phyloP scores from a whole-genome alignment of 2,888 invertebrate species.

The Lamproptera curius region DNA sequence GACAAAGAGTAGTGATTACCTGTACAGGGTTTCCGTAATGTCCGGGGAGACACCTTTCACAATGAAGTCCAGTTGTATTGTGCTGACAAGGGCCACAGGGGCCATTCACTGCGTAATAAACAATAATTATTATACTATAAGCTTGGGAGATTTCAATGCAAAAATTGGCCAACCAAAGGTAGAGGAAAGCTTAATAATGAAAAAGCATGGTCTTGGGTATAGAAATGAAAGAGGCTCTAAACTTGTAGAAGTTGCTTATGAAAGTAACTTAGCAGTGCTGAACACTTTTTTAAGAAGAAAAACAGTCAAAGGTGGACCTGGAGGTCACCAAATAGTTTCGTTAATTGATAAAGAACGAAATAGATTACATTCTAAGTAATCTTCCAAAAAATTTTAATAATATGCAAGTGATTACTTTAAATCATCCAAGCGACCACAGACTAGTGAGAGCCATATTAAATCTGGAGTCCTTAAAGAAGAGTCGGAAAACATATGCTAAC shows the following conservation, averaged over 20 bases:
- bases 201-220: background rate
- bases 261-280: background rate
- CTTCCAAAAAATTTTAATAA: background rate
- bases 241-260: background rate
- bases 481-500: too few relatives aligned
- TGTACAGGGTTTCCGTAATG: constrained; percentile 93
- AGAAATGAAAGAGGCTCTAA: background rate
- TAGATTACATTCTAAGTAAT: background rate
- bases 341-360: background rate
- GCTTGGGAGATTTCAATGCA: background rate
- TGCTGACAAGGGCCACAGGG: constrained; percentile 90
- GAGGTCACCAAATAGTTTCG: too few relatives aligned
- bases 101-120: constrained; percentile 58
- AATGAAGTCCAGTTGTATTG: constrained; percentile 92
- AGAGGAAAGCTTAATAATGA: background rate
- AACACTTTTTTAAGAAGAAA: too few relatives aligned
- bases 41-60: constrained; percentile 91
- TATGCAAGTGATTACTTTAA: background rate
- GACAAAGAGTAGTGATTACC: constrained; percentile 45
- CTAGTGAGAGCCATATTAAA: too few relatives aligned
- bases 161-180: background rate
- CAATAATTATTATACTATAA: too few relatives aligned
- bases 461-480: too few relatives aligned
- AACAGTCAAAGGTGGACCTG: too few relatives aligned
- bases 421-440: too few relatives aligned